phyloP scores from a whole-genome alignment of 1,140 invertebrate species.

The Neotoxoptera formosana region DNA sequence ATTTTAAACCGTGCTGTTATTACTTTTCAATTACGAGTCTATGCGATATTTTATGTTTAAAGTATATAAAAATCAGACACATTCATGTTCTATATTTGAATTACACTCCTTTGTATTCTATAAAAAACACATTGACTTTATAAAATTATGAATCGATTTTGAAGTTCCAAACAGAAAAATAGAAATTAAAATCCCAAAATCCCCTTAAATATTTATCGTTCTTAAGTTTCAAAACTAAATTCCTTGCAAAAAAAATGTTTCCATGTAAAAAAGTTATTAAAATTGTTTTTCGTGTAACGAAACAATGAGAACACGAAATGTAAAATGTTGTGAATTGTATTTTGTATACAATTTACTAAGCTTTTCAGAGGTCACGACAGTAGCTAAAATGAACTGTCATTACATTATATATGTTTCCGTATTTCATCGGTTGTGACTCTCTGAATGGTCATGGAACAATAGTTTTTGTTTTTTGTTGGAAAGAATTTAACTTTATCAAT shows the following conservation, averaged over 20 bases:
- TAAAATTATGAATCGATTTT: background rate
- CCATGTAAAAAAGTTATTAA: background rate
- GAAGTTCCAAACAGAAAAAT: background rate
- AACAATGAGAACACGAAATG: background rate
- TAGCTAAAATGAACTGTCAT: slow-evolving; percentile 10
- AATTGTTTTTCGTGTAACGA: background rate
- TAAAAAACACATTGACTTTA: background rate
- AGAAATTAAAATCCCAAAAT: background rate
- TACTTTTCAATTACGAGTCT: background rate
- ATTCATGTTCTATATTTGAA: background rate
- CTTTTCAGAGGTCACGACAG: background rate
- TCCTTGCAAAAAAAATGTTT: background rate
- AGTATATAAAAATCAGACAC: background rate
- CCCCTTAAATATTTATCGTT: background rate
- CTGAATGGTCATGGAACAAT: background rate
- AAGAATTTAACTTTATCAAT: background rate
- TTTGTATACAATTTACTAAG: slow-evolving; percentile 3
- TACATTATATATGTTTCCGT: slow-evolving; percentile 8
- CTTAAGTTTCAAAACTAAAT: background rate
- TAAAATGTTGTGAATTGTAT: background rate
- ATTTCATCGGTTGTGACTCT: background rate
- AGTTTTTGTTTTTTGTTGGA: background rate
- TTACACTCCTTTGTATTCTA: background rate
- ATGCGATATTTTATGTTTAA: background rate
- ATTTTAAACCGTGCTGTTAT: background rate